Evolutionary conservation across 1,140 invertebrate genomes (phyloP).

Genomic region (Lepidostoma basale): DNA sequence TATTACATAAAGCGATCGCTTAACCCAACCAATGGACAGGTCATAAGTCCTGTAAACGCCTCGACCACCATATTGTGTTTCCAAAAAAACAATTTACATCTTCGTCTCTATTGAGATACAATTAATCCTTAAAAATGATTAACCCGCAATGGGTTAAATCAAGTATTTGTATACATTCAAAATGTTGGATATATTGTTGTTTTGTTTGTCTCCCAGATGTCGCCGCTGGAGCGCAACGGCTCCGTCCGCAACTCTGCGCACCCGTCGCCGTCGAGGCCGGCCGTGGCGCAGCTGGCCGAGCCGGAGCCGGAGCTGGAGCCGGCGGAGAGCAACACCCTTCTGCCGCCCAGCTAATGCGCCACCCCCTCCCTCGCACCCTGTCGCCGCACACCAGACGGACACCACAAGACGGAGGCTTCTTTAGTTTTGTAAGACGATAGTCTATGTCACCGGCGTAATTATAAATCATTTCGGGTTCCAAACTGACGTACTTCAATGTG

Average conservation of each 20-base stretch:
- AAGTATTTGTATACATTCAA: not conserved
- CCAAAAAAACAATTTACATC: no score
- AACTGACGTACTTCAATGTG: not conserved
- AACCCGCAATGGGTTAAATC: not conserved
- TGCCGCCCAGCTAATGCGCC: slow-evolving; percentile 7
- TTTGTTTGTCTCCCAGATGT: slow-evolving; percentile 29
- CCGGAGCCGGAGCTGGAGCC: not conserved
- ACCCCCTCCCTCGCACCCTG: not conserved
- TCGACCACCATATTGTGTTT: no score
- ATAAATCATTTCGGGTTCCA: not conserved
- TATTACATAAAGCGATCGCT: no score
- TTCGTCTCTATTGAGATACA: no score
- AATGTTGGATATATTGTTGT: not conserved
- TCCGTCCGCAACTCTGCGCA: slow-evolving; percentile 32
- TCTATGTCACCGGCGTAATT: not conserved
- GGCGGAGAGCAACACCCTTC: slow-evolving; percentile 12
- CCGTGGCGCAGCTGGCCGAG: not conserved
- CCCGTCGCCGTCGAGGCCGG: slow-evolving; percentile 1
- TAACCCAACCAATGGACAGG: no score
- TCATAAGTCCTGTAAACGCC: no score
- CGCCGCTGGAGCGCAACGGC: slow-evolving; percentile 34
- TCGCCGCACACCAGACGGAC: not conserved
- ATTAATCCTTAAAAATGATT: no score
- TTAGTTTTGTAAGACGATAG: not conserved
- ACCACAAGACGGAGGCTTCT: not conserved